Evolutionary conservation across 2,113 vertebrate species (phyloP).

Genomic region (Pachycephala philippinensis): DNA sequence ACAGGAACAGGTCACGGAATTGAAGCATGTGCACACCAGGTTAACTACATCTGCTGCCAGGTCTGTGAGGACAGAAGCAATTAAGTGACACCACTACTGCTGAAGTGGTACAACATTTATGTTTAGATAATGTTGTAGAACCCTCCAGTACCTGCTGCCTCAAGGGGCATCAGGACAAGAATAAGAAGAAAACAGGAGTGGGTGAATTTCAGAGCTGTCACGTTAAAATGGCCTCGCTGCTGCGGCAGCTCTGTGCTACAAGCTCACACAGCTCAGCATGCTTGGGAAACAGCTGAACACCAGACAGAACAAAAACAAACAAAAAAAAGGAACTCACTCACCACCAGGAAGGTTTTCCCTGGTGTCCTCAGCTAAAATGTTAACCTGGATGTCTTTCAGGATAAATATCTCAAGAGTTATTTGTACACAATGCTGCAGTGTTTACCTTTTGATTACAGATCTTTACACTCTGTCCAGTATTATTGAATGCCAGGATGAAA

Average conservation of each 20-base stretch:
- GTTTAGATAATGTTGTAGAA: neutral
- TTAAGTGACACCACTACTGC: neutral
- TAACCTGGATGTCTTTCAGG: slow-evolving; percentile 46
- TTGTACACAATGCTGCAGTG: slow-evolving; percentile 40
- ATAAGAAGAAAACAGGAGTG: neutral
- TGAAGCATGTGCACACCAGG: neutral
- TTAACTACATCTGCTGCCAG: neutral
- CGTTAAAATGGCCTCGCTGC: neutral
- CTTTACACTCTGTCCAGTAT: slow-evolving; percentile 57
- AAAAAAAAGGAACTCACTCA: neutral
- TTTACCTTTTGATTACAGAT: slow-evolving; percentile 63
- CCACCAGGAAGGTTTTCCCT: slow-evolving; percentile 38
- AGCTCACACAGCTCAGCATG: neutral
- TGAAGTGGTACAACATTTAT: neutral
- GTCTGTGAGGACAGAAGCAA: neutral
- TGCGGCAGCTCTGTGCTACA: neutral
- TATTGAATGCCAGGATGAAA: slow-evolving; percentile 59
- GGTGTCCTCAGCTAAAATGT: slow-evolving; percentile 3
- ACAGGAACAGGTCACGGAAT: neutral
- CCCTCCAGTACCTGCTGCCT: neutral
- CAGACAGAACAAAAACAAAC: neutral
- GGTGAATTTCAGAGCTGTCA: neutral
- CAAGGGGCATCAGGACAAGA: neutral
- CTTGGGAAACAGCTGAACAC: slow-evolving; percentile 11
- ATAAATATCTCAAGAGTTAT: slow-evolving; percentile 53